Evolutionary conservation across 1,140 invertebrate genomes (phyloP).

Genomic region (Subanguina moxae): DNA sequence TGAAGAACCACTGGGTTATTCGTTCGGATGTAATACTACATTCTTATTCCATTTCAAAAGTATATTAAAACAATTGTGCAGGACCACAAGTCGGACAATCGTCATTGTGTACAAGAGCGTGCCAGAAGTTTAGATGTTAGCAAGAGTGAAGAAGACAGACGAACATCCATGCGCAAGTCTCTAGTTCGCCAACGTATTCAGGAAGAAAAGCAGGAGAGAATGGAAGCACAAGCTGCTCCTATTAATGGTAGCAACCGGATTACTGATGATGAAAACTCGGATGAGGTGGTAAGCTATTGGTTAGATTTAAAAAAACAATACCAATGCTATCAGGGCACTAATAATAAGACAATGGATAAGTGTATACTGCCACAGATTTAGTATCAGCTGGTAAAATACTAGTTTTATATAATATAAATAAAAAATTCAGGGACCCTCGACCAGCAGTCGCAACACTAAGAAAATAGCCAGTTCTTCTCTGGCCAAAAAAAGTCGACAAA

Average conservation of each 20-base stretch:
- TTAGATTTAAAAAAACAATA: too few relatives aligned
- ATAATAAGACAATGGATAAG: too few relatives aligned
- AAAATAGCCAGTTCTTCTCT: not conserved
- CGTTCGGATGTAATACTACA: not conserved
- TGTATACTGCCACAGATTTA: too few relatives aligned
- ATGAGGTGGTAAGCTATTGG: too few relatives aligned
- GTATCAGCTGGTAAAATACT: not conserved
- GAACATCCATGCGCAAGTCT: not conserved
- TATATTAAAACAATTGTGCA: not conserved
- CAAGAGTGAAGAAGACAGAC: not conserved
- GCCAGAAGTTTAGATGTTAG: not conserved
- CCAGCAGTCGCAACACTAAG: not conserved
- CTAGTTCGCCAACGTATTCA: too few relatives aligned
- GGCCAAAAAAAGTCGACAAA: not conserved
- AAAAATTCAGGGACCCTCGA: not conserved
- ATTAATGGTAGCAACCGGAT: too few relatives aligned
- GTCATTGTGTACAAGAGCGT: not conserved
- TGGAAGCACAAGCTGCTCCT: too few relatives aligned
- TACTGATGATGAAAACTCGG: too few relatives aligned
- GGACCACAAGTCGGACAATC: not conserved
- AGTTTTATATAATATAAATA: not conserved
- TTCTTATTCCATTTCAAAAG: not conserved
- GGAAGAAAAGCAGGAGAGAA: too few relatives aligned
- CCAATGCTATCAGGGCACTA: too few relatives aligned
- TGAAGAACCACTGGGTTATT: slow-evolving; percentile 5